Base-by-base conservation (phyloP, 2,113 vertebrate species). In the Actinemys pallida region DNA sequence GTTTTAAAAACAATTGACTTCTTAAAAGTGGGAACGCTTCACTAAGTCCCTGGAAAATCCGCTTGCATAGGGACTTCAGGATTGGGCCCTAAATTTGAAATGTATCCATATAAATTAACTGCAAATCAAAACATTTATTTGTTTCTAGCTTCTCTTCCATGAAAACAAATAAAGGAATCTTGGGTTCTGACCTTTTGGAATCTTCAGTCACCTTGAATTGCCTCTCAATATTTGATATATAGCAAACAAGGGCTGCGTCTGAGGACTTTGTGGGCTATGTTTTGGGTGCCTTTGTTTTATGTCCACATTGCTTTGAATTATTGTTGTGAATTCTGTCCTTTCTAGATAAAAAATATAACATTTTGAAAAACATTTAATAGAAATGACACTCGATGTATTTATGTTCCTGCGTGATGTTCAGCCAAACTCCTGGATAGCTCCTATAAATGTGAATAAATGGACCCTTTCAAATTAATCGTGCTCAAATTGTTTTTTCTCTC, bases 401-500 rank as follows among this genome's bases (percentile, higher is more conserved):
- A 82, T 24, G 35, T 49, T 84, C 90, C 17, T 81, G 3, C 85
- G 39, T 86, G 81, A 92, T 25, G 27, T 81, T 49, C 53, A 45
- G 6, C 0, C 20, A 3, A 35, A 4, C 62, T 88, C 83, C 16
- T 85, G 14, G 12, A 2, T 80, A 56, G 53, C 56, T 29, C 11
- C 31, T 79, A 62, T 80, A 42, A 84, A 57, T 19, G 17, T 79
- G 86, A 72, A 65, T 39, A 53, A 89, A 88, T 9, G 47, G 10
- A 22, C 54, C 29, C 57, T 76, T 54, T 79, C n/a, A 7, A 59
- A 56, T 65, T 92, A n/a, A 69, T 4, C 49, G 83, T 86, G 3
- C 8, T 82, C 22, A 75, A 42, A 79, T 79, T 81, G 72, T 89
- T 81, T 83, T 78, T 83, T 94, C 52, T 97, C 52, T 97, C 83